phyloP scores from a whole-genome alignment of 1,140 invertebrate species.

The Sweltsa coloradensis region DNA sequence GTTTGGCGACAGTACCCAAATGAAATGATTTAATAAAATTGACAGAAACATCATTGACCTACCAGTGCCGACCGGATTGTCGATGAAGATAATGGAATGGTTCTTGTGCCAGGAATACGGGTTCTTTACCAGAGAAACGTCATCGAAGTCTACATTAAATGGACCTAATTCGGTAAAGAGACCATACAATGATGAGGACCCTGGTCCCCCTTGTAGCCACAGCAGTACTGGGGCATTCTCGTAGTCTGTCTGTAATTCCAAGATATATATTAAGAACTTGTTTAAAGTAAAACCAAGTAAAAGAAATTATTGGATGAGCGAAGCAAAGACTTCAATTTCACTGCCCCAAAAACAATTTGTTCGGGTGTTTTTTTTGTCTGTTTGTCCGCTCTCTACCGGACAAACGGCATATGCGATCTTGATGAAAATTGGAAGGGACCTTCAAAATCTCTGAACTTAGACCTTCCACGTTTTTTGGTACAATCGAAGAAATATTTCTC shows the following conservation, averaged over 20 bases:
- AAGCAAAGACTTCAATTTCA: no score
- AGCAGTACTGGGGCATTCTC: conserved; percentile 32
- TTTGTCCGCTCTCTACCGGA: no score
- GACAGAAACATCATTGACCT: not conserved
- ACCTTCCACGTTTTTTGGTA: no score
- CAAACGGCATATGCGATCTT: no score
- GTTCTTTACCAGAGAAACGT: conserved; percentile 1
- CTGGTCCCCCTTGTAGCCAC: conserved; percentile 43
- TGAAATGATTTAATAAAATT: not conserved
- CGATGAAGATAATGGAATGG: conserved; percentile 36
- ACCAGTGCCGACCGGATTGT: conserved; percentile 31
- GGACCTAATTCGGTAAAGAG: conserved; percentile 39
- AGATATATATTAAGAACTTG: no score
- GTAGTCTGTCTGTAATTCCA: conserved; percentile 22
- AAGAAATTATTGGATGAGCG: no score
- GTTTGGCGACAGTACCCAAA: conserved; percentile 4
- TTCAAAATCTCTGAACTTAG: no score
- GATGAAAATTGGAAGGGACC: no score
- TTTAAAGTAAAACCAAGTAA: no score
- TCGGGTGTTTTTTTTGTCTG: no score
- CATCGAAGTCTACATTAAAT: conserved; percentile 16
- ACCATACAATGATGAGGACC: conserved; percentile 35
- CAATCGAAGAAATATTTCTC: no score
- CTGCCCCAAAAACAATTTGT: no score
- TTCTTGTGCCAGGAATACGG: conserved; percentile 30